These are phyloP conservation scores for Pelusios castaneus DNA, from an alignment of 2,113 vertebrate species.

Conservation along the genomic window DNA sequence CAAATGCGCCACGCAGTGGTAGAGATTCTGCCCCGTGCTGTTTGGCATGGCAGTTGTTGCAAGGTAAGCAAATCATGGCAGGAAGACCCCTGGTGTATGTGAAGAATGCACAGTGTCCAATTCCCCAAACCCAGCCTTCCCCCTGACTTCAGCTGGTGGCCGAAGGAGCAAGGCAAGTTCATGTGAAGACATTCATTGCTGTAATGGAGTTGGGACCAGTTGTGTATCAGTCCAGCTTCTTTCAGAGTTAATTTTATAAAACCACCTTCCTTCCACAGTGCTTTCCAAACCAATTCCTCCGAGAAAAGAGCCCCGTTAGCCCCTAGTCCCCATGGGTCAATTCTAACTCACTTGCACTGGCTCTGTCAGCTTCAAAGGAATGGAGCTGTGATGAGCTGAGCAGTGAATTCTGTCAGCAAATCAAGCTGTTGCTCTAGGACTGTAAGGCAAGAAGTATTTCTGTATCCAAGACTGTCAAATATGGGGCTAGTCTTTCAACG, in stretches of 20 bases:
- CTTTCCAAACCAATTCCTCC: fast-evolving
- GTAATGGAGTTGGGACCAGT: background rate
- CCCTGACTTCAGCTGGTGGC: background rate
- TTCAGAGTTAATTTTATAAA: background rate
- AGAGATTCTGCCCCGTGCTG: background rate
- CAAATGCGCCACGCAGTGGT: background rate
- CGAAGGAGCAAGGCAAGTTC: background rate
- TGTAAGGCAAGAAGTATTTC: fast-evolving
- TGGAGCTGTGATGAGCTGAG: background rate
- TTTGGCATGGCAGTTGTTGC: background rate
- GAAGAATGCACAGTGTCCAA: background rate
- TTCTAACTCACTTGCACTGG: fast-evolving
- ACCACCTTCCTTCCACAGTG: too few species aligned
- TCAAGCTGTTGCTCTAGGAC: fast-evolving
- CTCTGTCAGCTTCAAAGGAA: background rate
- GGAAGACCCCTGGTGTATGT: background rate
- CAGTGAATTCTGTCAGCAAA: fast-evolving
- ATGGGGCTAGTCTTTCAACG: background rate
- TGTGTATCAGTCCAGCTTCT: background rate
- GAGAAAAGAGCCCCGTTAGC: fast-evolving
- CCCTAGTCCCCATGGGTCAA: background rate
- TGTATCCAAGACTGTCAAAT: background rate
- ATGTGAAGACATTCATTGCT: background rate
- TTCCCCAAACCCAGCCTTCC: background rate
- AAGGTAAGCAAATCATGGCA: background rate